Evolutionary conservation across 1,140 invertebrate species (phyloP), one percentile per base, ranked within the genome.

Genomic region (Linepithema humile): DNA sequence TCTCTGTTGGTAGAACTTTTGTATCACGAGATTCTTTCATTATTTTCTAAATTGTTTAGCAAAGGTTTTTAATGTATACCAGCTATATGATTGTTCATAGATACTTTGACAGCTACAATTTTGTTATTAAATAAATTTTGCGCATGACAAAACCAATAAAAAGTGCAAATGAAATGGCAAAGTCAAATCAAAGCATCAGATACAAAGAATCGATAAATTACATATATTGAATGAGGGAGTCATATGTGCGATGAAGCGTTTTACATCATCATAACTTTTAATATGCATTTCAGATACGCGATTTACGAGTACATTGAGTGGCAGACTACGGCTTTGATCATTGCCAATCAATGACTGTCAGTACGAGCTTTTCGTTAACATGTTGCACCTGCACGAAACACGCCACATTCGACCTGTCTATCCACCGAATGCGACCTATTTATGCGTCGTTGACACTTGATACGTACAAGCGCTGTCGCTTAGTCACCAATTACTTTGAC

Each of bases 401-500:
- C 23, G 43, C 48, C 50, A 4, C 64, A 57, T 80, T 80, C 64
- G 26, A 80, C 26, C 75, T 80, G 75, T 70, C 75, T 80, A 40
- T 69, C 64, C 73, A 64, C 32, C n/a, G 26, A 80, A 80, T 70
- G 38, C 75, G 75, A 69, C 26, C 75, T 80, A 80, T 80, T 80
- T 80, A 80, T 80, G 75, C 64, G 67, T 55, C 64, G 48, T 80
- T 80, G 75, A 80, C 74, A 77, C 17, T 69, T 70, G 64, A 57
- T 80, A 70, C 26, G 64, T 69, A 35, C 35, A 80, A 75, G 64
- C 50, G 64, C 45, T 80, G 64, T 80, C 64, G 75, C 48, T 69
- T 78, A 67, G 50, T 67, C 75, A 12, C 75, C 64, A 69, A 80
- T 80, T 80, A 80, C 64, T 80, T 80, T 69, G 38, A 53, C 38